Evolutionary conservation across 2,797 vertebrate species (phyloP).

Genomic region (Sarcoramphus papa): DNA sequence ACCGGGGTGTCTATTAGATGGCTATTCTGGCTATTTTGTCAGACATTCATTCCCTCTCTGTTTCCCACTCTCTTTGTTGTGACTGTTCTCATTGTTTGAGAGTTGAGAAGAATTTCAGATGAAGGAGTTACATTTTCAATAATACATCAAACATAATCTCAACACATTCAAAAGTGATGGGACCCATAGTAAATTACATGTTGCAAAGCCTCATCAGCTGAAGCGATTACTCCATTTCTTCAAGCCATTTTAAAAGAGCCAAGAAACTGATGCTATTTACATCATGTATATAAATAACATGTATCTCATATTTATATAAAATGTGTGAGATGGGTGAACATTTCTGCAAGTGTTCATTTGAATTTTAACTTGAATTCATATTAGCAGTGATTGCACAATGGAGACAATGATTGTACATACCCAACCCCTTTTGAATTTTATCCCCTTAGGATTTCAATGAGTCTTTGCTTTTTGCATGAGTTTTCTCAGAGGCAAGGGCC

Average conservation of each 20-base stretch:
- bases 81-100: conserved; percentile 1
- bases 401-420: conserved; percentile 17
- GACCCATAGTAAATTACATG: conserved; percentile 42
- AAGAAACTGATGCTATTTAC: conserved; percentile 60
- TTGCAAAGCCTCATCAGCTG: conserved; percentile 52
- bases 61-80: background rate
- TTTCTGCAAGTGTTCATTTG: conserved; percentile 56
- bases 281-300: conserved; percentile 57
- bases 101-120: conserved; percentile 39
- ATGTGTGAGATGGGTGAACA: conserved; percentile 33
- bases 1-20: background rate
- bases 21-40: background rate
- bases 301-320: conserved; percentile 51
- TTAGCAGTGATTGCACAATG: conserved; percentile 42
- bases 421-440: conserved; percentile 21
- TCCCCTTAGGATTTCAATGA: background rate
- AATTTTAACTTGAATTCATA: conserved; percentile 51
- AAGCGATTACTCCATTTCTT: conserved; percentile 54
- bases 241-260: conserved; percentile 34
- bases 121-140: conserved; percentile 32
- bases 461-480: background rate
- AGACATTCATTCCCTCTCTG: background rate
- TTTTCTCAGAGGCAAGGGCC: background rate
- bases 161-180: conserved; percentile 41
- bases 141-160: conserved; percentile 47